These are phyloP conservation scores for Ceuthmochares aereus DNA, from an alignment of 2,113 vertebrate genomes.

Conservation along the genomic window DNA sequence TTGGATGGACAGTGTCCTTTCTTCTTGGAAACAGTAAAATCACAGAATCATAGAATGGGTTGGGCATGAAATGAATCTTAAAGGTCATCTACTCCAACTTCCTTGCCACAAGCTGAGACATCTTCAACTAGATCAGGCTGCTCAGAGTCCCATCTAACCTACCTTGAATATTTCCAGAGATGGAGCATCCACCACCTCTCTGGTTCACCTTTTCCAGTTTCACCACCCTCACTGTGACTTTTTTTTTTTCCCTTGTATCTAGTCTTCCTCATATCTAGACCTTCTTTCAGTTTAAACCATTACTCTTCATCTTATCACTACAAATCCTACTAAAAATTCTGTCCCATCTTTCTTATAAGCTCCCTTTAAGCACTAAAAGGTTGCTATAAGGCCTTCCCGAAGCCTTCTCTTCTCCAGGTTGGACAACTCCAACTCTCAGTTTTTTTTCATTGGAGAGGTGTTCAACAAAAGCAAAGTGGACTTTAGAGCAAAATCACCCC, in stretches of 20 bases:
- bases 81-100: neutral
- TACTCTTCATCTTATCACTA: neutral
- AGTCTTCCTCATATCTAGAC: neutral
- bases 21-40: neutral
- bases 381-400: neutral
- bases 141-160: neutral
- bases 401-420: neutral
- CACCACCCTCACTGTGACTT: neutral
- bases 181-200: no score
- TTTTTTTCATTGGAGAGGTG: neutral
- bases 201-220: no score
- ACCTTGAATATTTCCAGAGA: neutral
- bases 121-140: neutral
- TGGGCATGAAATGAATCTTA: neutral
- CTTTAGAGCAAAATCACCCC: neutral
- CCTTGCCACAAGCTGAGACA: neutral
- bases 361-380: neutral
- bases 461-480: neutral
- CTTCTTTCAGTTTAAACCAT: neutral
- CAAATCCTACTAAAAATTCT: neutral
- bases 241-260: neutral
- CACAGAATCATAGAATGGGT: neutral
- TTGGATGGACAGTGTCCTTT: neutral
- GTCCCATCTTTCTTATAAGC: neutral
- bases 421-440: neutral